Evolutionary conservation across 92 coral and sea anemone species (phyloP), one percentile per base, ranked within the genome.

Genomic region (Actinostola sp.): DNA sequence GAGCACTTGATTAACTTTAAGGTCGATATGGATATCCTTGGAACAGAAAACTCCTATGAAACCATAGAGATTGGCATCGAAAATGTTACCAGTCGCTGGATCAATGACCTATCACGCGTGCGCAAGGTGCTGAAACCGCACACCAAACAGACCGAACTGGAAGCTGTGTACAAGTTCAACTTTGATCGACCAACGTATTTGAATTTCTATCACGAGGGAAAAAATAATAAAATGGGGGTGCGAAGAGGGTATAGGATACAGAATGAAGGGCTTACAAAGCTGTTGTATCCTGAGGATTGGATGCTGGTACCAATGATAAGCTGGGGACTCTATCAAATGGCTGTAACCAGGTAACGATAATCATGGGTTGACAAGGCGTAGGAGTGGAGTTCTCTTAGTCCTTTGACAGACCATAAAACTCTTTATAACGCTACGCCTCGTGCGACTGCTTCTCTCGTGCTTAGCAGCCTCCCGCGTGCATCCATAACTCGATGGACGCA

Each of bases 291-390:
- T 0, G 87, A 89, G 30, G 86, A 89, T 48, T 93, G 98, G 98
- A 67, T 82, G 62, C 50, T 89, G 16, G 82, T 83, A 0, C 87
- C 87, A 8, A 85, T 80, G 56, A 62, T 84, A 27, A 79, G 85
- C 67, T 92, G 97, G 97, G 91, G 90, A 13, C 72, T 81, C 46
- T 88, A 88, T 48, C 97, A 92, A 69, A 67, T 92, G 84, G 93
- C 93, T 16, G 93, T 92, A 25, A 92, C 97, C 35, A 92, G 80
- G 65, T 71, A 63, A 66, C 8, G 3, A 29, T 15, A 59, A 28
- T 29, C 13, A 27, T 12, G 2, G 28, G 13, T 4, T 55, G 30
- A 2, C 4, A 24, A n/a, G n/a, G n/a, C n/a, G n/a, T n/a, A n/a
- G n/a, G n/a, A n/a, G n/a, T n/a, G n/a, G n/a, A n/a, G n/a, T n/a